phyloP scores from a whole-genome alignment of 2,113 vertebrate species.

The Cyanocitta stelleri region DNA sequence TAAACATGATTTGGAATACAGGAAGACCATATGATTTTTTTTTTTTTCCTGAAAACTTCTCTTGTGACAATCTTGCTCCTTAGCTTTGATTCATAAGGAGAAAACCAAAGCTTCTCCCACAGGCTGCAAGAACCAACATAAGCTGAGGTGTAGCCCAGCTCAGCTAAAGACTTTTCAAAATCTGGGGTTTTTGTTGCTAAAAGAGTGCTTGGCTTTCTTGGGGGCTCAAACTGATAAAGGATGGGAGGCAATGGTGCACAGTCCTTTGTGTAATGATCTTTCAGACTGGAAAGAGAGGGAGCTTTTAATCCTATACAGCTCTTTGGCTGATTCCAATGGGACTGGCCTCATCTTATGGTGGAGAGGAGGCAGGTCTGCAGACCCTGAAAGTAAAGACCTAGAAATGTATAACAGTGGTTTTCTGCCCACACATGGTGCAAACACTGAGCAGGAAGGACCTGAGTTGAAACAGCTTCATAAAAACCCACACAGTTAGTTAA shows the following conservation, averaged over 20 bases:
- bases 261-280: not conserved
- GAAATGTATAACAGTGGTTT: not conserved
- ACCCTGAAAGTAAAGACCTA: not conserved
- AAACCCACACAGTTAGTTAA: not conserved
- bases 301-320: accelerated
- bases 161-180: not conserved
- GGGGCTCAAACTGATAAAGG: not conserved
- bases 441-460: not conserved
- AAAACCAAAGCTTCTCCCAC: not conserved
- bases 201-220: not conserved
- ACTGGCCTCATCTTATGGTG: too few species aligned
- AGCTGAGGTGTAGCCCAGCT: accelerated
- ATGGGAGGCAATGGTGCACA: not conserved
- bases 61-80: not conserved
- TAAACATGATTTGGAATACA: not conserved
- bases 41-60: not conserved
- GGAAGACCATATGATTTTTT: not conserved
- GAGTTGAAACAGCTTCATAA: not conserved
- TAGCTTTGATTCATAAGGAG: not conserved
- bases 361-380: not conserved
- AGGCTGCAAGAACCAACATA: not conserved
- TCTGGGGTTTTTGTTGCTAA: not conserved
- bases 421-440: not conserved
- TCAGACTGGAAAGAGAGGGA: not conserved
- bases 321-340: not conserved